phyloP scores from a whole-genome alignment of 2,113 vertebrate species.

The Anolis carolinensis region DNA sequence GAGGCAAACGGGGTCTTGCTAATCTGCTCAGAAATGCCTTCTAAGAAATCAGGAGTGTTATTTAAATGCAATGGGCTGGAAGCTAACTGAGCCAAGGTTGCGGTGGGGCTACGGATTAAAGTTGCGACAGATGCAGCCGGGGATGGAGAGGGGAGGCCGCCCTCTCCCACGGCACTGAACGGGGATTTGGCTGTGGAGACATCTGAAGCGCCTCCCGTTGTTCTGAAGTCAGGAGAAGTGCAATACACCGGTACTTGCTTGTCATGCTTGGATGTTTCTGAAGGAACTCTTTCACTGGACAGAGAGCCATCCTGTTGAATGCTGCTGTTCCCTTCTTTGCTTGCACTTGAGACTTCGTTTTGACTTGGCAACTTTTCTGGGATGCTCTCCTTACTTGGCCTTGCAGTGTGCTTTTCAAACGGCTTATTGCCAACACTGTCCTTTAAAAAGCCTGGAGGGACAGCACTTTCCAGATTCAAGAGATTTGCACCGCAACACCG shows the following conservation, averaged over 20 bases:
- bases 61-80: constrained; percentile 71
- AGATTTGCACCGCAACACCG: constrained; percentile 69
- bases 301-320: constrained; percentile 70
- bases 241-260: constrained; percentile 80
- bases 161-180: constrained; percentile 78
- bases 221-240: constrained; percentile 82
- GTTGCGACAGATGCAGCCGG: constrained; percentile 77
- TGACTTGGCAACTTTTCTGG: constrained; percentile 76
- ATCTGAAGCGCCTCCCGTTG: constrained; percentile 78
- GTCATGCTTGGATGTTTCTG: constrained; percentile 76
- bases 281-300: constrained; percentile 69
- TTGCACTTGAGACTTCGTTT: constrained; percentile 73
- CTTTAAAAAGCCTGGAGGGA: constrained; percentile 69
- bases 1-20: constrained; percentile 72
- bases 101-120: constrained; percentile 72
- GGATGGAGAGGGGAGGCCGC: constrained; percentile 77
- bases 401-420: constrained; percentile 74
- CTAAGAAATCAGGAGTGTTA: constrained; percentile 71
- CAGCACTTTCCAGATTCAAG: constrained; percentile 68
- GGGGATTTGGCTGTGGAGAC: constrained; percentile 77
- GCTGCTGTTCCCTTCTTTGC: constrained; percentile 72
- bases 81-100: constrained; percentile 67
- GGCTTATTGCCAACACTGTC: constrained; percentile 67
- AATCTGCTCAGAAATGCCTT: constrained; percentile 74
- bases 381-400: constrained; percentile 75